A percentile compares a stretch with the other conserved stretches of the same genome.
These are phyloP conservation scores for Lamellibrachia satsuma DNA, from an alignment of 2,888 invertebrate genomes.

Conservation along the genomic window DNA sequence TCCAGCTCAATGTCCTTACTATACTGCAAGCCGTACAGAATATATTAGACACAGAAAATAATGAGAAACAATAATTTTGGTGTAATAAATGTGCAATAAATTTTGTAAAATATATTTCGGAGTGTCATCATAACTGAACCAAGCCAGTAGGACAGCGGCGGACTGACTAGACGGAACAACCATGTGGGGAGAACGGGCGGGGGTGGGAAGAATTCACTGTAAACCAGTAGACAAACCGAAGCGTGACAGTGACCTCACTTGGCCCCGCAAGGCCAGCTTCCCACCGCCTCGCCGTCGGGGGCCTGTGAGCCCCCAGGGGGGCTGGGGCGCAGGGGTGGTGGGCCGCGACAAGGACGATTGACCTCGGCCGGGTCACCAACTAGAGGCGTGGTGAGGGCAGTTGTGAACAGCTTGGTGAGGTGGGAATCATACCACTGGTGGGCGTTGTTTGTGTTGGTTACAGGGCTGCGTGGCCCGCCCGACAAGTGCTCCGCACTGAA, in stretches of 20 bases:
- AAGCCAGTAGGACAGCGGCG: background rate
- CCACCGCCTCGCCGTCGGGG: background rate
- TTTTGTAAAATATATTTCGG: background rate
- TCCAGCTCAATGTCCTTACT: no score
- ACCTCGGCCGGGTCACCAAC: no score
- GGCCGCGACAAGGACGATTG: background rate
- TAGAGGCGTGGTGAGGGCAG: conserved; percentile 22
- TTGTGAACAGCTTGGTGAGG: conserved; percentile 27
- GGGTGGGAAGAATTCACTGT: background rate
- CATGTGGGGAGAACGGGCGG: conserved; percentile 53
- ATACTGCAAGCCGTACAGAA: no score
- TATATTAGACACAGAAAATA: no score
- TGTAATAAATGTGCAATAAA: background rate
- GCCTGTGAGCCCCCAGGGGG: background rate
- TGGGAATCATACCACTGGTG: conserved; percentile 27
- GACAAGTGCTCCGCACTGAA: conserved; percentile 22
- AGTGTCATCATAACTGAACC: background rate
- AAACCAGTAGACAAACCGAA: background rate
- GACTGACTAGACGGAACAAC: background rate
- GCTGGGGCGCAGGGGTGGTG: background rate
- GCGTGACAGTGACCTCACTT: background rate
- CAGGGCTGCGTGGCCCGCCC: background rate
- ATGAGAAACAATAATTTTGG: no score
- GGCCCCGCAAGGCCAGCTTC: background rate
- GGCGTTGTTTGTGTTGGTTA: conserved; percentile 25